Evolutionary conservation across 2,797 vertebrate genomes (phyloP).

Genomic region (Melanotaenia trifasciata): DNA sequence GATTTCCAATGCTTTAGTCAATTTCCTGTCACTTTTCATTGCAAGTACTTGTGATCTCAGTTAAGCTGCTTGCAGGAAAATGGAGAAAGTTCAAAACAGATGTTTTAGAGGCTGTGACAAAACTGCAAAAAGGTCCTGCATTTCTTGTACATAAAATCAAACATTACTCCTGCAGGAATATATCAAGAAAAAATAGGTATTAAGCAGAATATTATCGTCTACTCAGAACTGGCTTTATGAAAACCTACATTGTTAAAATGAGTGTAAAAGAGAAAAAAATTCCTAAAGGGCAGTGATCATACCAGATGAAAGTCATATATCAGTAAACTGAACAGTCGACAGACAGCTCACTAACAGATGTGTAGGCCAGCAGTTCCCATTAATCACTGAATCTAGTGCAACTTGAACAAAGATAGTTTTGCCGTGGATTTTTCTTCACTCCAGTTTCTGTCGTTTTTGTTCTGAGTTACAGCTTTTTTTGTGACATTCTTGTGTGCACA

Average conservation of each 20-base stretch:
- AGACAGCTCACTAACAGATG: slow-evolving; percentile 51
- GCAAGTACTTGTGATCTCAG: slow-evolving; percentile 95
- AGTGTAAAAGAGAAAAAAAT: slow-evolving; percentile 9
- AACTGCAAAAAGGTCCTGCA: slow-evolving; percentile 39
- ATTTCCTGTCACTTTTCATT: slow-evolving; percentile 99
- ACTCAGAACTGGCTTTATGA: slow-evolving; percentile 8
- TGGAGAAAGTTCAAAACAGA: slow-evolving; percentile 79
- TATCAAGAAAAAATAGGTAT: slow-evolving; percentile 31
- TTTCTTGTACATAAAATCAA: slow-evolving; percentile 46
- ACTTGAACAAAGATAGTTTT: slow-evolving; percentile 28
- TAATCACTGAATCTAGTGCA: slow-evolving; percentile 33
- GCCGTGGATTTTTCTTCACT: slow-evolving; percentile 22
- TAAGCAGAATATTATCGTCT: slow-evolving; percentile 27
- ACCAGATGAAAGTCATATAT: slow-evolving; percentile 48
- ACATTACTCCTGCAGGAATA: slow-evolving; percentile 36
- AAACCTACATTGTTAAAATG: slow-evolving; percentile 20
- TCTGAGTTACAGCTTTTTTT: slow-evolving; percentile 21
- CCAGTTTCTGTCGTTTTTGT: slow-evolving; percentile 19
- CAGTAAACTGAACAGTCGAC: slow-evolving; percentile 35
- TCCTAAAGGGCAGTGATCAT: slow-evolving; percentile 18
- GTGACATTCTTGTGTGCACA: slow-evolving; percentile 38
- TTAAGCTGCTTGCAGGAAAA: slow-evolving; percentile 90
- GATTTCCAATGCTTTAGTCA: slow-evolving; percentile 99
- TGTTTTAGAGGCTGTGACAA: slow-evolving; percentile 49
- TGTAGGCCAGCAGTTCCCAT: slow-evolving; percentile 45